Base-by-base conservation (phyloP, 2,797 vertebrate species). In the Epinephelus coioides region DNA sequence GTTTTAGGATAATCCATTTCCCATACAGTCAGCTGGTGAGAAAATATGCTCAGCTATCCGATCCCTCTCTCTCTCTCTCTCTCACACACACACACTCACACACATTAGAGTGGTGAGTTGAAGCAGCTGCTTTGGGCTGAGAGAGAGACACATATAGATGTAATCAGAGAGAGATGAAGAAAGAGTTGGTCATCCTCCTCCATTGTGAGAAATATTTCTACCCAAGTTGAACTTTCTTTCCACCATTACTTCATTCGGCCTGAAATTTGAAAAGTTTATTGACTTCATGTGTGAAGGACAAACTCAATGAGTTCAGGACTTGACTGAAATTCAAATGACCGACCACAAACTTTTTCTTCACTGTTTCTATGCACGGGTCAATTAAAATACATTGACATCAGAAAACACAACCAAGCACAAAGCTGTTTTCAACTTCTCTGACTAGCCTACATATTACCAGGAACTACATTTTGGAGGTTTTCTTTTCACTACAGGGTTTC, bases 1-100 rank as follows among this genome's bases (percentile, higher is more conserved):
- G 72, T 86, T 86, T 82, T n/a, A 69, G 74, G 72, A 83, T 85
- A 87, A 90, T 79, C 85, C 73, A 69, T 74, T 90, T 87, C 83
- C 82, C 86, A 85, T 78, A 74, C 55, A 69, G 73, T 87, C 77
- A 89, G 78, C 78, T 85, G 75, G 73, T 88, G 89, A 89, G 88
- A 88, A 91, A 91, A 76, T 82, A 78, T 85, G 82, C 73, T 63
- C 3, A 19, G 80, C 63, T 75, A 75, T 84, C 54, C 3, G 62
- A 85, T 73, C 71, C 61, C 44, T 5, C 70, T 30, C 27, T 30
- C 5, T 4, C 27, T 27, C 27, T 4, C 27, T 27, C 4, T 30
- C 5, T 5, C 75, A 34, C 60, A 46, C 68, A 67, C 54, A 51
- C 23, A 57, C 74, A 63, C 64, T 44, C 69, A 69, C 68, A 59